Evolutionary conservation across 2,888 invertebrate species (phyloP), one percentile per base, ranked within the genome.

Genomic region (Hypomecis punctinalis): DNA sequence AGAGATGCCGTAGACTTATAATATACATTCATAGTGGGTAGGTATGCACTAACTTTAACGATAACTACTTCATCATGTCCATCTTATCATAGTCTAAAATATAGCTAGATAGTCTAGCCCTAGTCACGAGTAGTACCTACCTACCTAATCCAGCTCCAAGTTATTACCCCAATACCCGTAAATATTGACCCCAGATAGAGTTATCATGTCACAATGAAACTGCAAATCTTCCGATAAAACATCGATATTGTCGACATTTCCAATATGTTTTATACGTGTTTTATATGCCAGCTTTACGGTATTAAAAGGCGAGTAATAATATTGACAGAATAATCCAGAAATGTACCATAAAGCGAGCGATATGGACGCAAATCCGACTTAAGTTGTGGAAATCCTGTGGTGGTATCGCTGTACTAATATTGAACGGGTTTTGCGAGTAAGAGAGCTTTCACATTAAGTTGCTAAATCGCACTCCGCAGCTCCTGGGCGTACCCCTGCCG

Each of bases 291-390:
- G 90, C 90, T 91, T 88, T 90, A 88, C 90, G 90, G 91, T 89
- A 91, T 91, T 90, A 90, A 90, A 83, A 84, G 84, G 85, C 91
- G 88, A 82, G 89, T 90, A 90, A 91, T 91, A 91, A 90, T 90
- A 91, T 91, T 90, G 91, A 89, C 91, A 88, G 80, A 82, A 79
- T 91, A 90, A 91, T 91, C 91, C 89, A 75, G 76, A 76, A 77
- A 79, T 80, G 78, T 69, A 76, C 85, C 84, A 86, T 90, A 91
- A 90, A 89, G 80, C 79, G 85, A 78, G 78, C 82, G 85, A 85
- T 89, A 90, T 90, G 86, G 83, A 72, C 73, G 84, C 85, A 88
- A 90, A 90, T 89, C 89, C 89, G 74, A 84, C 85, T 81, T 85
- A 79, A 83, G 84, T 84, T 84, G 82, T 76, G 83, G 81, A 84